Conservation (phyloP, 2,113 vertebrate species). For the Xyrauchen texanus region DNA sequence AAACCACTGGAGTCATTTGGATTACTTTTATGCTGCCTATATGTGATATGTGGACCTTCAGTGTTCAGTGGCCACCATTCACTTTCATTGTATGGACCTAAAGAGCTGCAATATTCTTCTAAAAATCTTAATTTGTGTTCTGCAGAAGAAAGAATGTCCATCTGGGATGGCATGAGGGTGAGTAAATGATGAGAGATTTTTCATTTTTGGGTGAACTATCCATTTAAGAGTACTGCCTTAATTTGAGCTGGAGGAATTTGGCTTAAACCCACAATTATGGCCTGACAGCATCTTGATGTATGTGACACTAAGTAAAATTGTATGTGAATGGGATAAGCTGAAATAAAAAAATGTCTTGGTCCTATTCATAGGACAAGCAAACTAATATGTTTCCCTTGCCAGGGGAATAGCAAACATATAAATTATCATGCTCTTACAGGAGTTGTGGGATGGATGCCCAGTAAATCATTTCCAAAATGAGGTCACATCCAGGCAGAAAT, state of each 20-base stretch:
- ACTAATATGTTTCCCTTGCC: slow-evolving; percentile 13
- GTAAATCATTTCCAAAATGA: slow-evolving; percentile 42
- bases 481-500: slow-evolving; percentile 30
- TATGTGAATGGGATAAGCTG: background rate
- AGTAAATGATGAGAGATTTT: no score
- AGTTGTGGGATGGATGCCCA: slow-evolving; percentile 16
- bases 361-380: slow-evolving; percentile 32
- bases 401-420: slow-evolving; percentile 24
- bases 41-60: no score
- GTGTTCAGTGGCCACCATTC: no score
- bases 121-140: no score
- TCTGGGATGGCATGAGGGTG: no score
- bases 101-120: no score
- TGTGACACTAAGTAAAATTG: background rate
- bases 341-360: background rate
- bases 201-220: no score
- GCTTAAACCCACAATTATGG: background rate
- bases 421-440: slow-evolving; percentile 31
- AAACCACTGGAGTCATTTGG: no score
- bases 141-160: no score
- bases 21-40: no score
- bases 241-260: background rate
- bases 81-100: no score
- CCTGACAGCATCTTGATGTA: background rate
- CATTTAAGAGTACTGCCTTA: background rate